Base-by-base conservation (phyloP, 2,888 invertebrate genomes). In the Cerceris ruficornis region DNA sequence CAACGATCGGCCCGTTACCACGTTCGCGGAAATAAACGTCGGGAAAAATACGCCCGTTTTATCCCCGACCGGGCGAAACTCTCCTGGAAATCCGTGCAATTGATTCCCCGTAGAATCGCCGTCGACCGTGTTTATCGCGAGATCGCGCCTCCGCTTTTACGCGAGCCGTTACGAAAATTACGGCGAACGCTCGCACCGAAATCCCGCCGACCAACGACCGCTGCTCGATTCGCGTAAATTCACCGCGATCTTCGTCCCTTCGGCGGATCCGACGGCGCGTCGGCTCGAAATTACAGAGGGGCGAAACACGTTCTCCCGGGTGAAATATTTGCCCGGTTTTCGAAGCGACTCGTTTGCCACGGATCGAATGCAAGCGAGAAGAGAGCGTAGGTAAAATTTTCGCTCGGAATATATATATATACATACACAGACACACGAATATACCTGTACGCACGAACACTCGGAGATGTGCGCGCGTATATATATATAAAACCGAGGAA, bases 351-450 rank as follows among this genome's bases (percentile, higher is more conserved):
- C 65, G 50, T 17, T 60, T 65, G 41, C 7, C 62, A 6, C 46
- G 13, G 41, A 46, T 28, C 57, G 65, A 60, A 61, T 41, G 39
- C 11, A 57, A 54, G 60, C 17, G 54, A n/a, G 59, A 46, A 58
- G 69, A 71, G 28, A 42, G 49, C 65, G 52, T 46, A 52, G 78
- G 83, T 81, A 74, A 85, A 86, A 86, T 87, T 86, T 81, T 82
- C 80, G 77, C 77, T 75, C 81, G 77, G 76, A 81, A 28, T 28
- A 28, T 28, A 28, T 28, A 28, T 28, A 28, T 28, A 28, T 28
- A 28, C 28, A 28, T 28, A 28, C 28, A 28, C 4, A 28, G 1
- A 28, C 4, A 28, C 28, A 28, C 2, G 28, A 28, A 28, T 28
- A 28, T 28, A 28, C 28, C 28, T 28, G 4, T 28, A 28, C 28